Evolutionary conservation across 2,888 invertebrate species (phyloP).

Genomic region (Morpho helenor): DNA sequence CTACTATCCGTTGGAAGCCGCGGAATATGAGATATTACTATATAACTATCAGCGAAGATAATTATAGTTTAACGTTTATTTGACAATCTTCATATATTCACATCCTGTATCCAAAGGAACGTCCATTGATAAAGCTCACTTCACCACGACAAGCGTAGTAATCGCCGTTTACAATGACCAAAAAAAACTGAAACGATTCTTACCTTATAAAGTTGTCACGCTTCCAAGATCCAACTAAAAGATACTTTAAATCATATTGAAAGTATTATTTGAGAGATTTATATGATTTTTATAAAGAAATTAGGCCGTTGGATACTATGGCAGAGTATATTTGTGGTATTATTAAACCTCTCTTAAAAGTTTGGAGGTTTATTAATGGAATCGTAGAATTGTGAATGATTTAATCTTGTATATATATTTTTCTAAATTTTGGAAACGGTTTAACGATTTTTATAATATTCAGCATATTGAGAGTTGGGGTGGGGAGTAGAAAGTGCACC

Average conservation of each 20-base stretch:
- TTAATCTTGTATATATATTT: too few species aligned
- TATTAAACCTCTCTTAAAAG: background rate
- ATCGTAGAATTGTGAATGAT: too few species aligned
- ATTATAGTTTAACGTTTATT: background rate
- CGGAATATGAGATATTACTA: too few species aligned
- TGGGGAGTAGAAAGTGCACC: too few species aligned
- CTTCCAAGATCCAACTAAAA: constrained; percentile 42
- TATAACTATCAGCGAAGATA: too few species aligned
- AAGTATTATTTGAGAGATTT: constrained; percentile 53
- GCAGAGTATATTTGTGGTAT: background rate
- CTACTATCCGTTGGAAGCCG: too few species aligned
- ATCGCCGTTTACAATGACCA: constrained; percentile 51
- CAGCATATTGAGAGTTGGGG: too few species aligned
- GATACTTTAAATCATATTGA: constrained; percentile 37
- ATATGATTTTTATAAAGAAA: constrained; percentile 63
- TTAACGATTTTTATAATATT: too few species aligned
- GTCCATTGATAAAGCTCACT: constrained; percentile 45
- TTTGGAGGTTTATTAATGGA: too few species aligned
- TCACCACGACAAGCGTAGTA: constrained; percentile 59
- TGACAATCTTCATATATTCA: constrained; percentile 7
- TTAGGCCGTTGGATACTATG: constrained; percentile 30
- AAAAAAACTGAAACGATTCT: constrained; percentile 39
- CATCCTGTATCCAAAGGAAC: constrained; percentile 35
- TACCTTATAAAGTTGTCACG: constrained; percentile 59
- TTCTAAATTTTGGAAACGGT: too few species aligned